Evolutionary conservation across 2,113 vertebrate species (phyloP), one percentile per base, ranked within the genome.

Genomic region (Saccopteryx leptura): DNA sequence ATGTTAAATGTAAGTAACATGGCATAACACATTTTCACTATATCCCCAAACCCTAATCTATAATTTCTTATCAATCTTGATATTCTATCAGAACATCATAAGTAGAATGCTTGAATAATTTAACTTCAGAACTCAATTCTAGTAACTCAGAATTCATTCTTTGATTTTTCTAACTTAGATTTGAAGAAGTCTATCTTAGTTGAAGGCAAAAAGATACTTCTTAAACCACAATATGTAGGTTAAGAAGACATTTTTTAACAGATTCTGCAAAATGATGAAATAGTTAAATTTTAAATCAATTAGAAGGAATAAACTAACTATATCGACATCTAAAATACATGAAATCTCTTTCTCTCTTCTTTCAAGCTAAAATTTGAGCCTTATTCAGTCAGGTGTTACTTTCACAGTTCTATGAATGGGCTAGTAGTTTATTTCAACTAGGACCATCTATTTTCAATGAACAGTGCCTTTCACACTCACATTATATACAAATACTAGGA

Each of bases 151-250:
- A 91, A 63, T 82, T 65, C 33, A 88, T 69, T 90, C 52, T 90
- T 89, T 79, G 28, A 84, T 52, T 65, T 92, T 96, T 93, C 85
- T 79, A 52, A 26, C 28, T 69, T 81, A 95, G 54, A 93, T 86
- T 68, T 90, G 33, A 86, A 88, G 87, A 84, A 58, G 33, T 31
- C 69, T 84, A 31, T 56, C 18, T n/a, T 87, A 46, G 31, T 75
- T 65, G 28, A 13, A 69, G 13, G 15, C 28, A 90, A 91, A 69
- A 93, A 10, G 12, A 19, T 58, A 88, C 31, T 92, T 76, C 33
- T 74, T 72, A 90, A 83, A 74, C 21, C 7, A 94, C 10, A 93
- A 72, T 65, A 60, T 50, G 10, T 54, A 71, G 26, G n/a, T 76
- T 33, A 92, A 65, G 89, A 93, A 82, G 23, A 78, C 63, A 78